Evolutionary conservation across 2,113 vertebrate genomes (phyloP).

Genomic region (Gadus chalcogrammus): DNA sequence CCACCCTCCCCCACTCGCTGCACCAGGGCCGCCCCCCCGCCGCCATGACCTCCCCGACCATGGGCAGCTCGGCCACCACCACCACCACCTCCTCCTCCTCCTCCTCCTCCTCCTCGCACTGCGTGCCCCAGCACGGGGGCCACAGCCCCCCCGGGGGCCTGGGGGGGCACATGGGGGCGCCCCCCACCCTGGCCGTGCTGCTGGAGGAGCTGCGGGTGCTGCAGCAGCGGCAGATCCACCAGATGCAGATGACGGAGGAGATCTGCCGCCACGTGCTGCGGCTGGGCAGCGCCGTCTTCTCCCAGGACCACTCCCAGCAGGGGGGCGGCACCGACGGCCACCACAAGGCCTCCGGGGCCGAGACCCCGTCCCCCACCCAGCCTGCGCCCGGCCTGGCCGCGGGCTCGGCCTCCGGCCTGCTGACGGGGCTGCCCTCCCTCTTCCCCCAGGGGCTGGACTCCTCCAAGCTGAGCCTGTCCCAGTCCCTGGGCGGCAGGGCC

Average conservation of each 20-base stretch:
- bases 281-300: constrained; percentile 75
- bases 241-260: constrained; percentile 94
- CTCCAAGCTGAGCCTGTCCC: constrained; percentile 63
- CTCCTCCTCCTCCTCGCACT: constrained; percentile 63
- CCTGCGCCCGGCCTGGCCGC: constrained; percentile 49
- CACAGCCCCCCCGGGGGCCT: constrained; percentile 62
- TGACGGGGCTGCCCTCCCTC: constrained; percentile 62
- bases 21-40: constrained; percentile 68
- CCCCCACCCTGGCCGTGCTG: constrained; percentile 78
- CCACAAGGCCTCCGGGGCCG: constrained; percentile 44
- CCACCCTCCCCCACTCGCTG: constrained; percentile 48
- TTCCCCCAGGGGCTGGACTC: constrained; percentile 61
- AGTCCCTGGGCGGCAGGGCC: constrained; percentile 52
- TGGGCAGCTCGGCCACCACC: constrained; percentile 75
- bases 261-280: constrained; percentile 88
- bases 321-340: constrained; percentile 40
- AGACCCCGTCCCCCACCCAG: constrained; percentile 60
- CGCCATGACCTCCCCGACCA: constrained; percentile 74
- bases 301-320: constrained; percentile 68
- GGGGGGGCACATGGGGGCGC: constrained; percentile 59
- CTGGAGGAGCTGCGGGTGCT: constrained; percentile 86
- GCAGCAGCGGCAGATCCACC: constrained; percentile 89
- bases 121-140: constrained; percentile 53
- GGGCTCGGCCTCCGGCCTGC: constrained; percentile 50
- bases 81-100: constrained; percentile 70